A percentile compares a stretch with the other conserved stretches of the same genome.
These are phyloP conservation scores for Diaphora mendica DNA, from an alignment of 2,888 invertebrate species.

Conservation along the genomic window DNA sequence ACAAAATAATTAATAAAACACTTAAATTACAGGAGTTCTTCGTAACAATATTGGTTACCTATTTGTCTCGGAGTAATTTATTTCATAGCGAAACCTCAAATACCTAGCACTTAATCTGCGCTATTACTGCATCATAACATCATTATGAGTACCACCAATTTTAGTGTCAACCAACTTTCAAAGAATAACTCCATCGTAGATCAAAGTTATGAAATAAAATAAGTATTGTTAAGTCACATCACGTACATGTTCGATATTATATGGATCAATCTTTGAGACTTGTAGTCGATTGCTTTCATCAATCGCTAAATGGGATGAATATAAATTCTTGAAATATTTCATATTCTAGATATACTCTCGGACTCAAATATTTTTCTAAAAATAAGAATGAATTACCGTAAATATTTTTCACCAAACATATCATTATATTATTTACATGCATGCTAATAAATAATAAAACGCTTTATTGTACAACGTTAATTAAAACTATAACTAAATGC, in stretches of 20 bases:
- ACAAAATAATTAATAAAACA: not conserved
- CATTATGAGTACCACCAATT: not conserved
- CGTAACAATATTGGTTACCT: not conserved
- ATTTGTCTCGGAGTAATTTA: not conserved
- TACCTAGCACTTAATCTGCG: no score
- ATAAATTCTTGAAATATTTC: constrained; percentile 4
- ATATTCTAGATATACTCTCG: not conserved
- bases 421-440: not conserved
- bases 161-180: not conserved
- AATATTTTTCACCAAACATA: not conserved
- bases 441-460: no score
- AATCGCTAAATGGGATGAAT: constrained; percentile 36
- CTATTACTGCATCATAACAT: not conserved
- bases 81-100: not conserved
- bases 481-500: no score
- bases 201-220: constrained; percentile 17
- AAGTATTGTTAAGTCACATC: constrained; percentile 26
- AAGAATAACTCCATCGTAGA: constrained; percentile 4
- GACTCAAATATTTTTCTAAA: not conserved
- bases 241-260: constrained; percentile 37
- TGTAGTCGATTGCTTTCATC: constrained; percentile 34
- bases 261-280: constrained; percentile 37
- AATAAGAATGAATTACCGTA: not conserved
- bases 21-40: not conserved
- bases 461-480: no score